Conservation (phyloP, 2,113 vertebrate genomes). For the Ptyas mucosa region DNA sequence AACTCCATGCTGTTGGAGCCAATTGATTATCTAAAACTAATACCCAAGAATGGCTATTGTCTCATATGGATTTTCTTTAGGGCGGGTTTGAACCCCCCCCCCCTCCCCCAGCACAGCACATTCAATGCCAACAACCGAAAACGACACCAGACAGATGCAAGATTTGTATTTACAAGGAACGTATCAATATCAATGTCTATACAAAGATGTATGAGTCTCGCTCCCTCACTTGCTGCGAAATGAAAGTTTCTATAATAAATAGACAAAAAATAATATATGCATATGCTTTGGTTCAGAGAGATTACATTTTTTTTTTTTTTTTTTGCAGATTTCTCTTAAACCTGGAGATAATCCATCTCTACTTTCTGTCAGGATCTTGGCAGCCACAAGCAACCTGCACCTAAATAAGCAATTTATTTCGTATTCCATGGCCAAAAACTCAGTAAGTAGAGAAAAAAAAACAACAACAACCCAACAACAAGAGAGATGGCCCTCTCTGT, state of each 20-base stretch:
- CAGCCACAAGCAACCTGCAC: neutral
- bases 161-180: neutral
- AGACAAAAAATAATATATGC: neutral
- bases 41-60: neutral
- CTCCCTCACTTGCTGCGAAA: neutral
- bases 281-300: neutral
- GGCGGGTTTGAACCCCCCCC: neutral
- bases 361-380: neutral
- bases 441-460: accelerated
- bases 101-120: neutral
- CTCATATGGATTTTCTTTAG: neutral
- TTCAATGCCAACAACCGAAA: neutral
- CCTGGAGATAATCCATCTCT: neutral
- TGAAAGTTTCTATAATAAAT: neutral
- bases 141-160: neutral
- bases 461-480: neutral
- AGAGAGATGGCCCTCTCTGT: neutral
- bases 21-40: neutral
- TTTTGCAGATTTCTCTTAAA: neutral
- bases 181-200: neutral
- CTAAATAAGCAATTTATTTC: neutral
- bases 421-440: neutral
- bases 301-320: neutral
- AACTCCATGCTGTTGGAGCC: neutral
- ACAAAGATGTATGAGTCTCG: neutral